Conservation (phyloP, 64 coral and sea anemone species). For the Actinia equina region DNA sequence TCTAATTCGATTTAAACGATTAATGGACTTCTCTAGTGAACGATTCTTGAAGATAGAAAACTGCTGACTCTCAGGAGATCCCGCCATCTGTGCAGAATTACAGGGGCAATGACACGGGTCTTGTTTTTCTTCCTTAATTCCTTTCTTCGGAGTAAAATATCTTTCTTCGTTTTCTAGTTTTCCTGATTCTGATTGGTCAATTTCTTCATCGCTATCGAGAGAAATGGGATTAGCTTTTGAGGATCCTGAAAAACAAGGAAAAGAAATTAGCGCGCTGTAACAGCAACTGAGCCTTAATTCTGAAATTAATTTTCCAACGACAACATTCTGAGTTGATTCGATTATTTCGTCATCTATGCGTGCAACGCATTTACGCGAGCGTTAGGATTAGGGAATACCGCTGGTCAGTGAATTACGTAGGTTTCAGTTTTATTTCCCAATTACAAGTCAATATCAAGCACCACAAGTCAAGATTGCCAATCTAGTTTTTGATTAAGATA, state of each 20-base stretch:
- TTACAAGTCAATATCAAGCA: too few relatives aligned
- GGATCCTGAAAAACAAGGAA: background rate
- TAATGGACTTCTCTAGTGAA: background rate
- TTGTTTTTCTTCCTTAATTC: background rate
- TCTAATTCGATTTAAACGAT: background rate
- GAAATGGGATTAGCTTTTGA: background rate
- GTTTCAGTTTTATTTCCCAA: too few relatives aligned
- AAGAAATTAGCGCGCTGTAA: background rate
- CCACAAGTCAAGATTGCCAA: too few relatives aligned
- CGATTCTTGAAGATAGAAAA: background rate
- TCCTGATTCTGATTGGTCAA: background rate
- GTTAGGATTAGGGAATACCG: background rate
- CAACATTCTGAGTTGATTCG: background rate
- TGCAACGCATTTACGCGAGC: constrained; percentile 7
- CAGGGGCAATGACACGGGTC: background rate
- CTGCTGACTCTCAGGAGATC: background rate
- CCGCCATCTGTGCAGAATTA: background rate
- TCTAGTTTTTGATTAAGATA: too few relatives aligned
- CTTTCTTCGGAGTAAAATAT: background rate
- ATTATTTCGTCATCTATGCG: constrained; percentile 11
- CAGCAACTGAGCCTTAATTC: background rate
- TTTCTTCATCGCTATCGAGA: constrained; percentile 2
- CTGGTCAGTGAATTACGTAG: background rate
- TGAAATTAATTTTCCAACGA: background rate
- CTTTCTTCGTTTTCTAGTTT: background rate